Evolutionary conservation across 2,888 invertebrate genomes (phyloP), one percentile per base, ranked within the genome.

Genomic region (Drosophila infuscata): DNA sequence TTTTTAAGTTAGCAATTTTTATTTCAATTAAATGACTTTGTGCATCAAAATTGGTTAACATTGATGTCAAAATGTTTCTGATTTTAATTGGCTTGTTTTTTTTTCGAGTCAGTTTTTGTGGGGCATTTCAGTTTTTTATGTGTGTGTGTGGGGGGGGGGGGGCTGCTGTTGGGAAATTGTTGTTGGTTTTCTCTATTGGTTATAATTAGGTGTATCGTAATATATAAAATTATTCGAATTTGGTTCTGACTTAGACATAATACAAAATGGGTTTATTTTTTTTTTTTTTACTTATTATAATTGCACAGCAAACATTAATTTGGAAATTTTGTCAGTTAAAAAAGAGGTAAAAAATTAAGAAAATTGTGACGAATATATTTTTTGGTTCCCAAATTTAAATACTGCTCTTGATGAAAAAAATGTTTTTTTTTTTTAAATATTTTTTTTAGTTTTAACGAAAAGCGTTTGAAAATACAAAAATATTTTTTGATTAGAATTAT

Each of bases 1-100:
- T 35, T 63, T 64, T 74, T 20, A 52, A 51, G n/a, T 66, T 43
- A 60, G 62, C 71, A 67, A 63, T 67, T 75, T 75, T 71, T 25
- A 33, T 46, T 43, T 36, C 9, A 25, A 51, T 57, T 60, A 20
- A 15, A 30, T 32, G 53, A 25, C 17, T 73, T 71, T 67, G 56
- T 72, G 66, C 60, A 67, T 36, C 48, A 29, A 49, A 35, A 41
- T 33, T 33, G 38, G 41, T 30, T 49, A 54, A 43, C 20, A 56
- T 49, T 33, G n/a, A 38, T 43, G 11, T 52, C 25, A 41, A 41
- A 51, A 35, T 35, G 30, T 32, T 58, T 53, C 63, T 33, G 41
- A 17, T 63, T 38, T 30, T 70, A 25, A 8, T 54, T 53, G 8
- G 46, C 46, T 53, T 30, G 15, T 25, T 56, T 41, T 41, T 41